Conservation (phyloP, 2,888 invertebrate species). For the Ectemnius continuus region DNA sequence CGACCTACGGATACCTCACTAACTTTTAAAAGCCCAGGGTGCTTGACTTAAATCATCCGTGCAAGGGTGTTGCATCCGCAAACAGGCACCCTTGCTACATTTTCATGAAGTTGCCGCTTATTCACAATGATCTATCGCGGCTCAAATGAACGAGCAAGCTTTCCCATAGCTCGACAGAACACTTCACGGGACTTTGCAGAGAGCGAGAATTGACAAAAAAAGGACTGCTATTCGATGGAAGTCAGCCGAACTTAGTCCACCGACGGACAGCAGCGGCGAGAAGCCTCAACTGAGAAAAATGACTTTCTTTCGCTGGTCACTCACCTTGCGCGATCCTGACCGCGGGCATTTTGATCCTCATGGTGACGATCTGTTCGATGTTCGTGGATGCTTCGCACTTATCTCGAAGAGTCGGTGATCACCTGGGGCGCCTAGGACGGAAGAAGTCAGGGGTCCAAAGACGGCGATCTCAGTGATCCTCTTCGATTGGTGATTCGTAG, state of each 20-base stretch:
- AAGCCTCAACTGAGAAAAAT: not conserved
- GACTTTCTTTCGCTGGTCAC: conserved; percentile 64
- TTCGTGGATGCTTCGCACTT: conserved; percentile 50
- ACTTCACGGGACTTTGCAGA: too few relatives aligned
- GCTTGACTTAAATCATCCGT: too few relatives aligned
- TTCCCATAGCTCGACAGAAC: too few relatives aligned
- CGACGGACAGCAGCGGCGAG: conserved; percentile 20
- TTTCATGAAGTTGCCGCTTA: too few relatives aligned
- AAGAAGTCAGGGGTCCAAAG: conserved; percentile 16
- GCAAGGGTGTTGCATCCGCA: too few relatives aligned
- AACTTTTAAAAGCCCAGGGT: too few relatives aligned
- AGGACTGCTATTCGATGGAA: not conserved
- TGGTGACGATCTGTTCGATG: conserved; percentile 81
- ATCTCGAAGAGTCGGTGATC: conserved; percentile 25
- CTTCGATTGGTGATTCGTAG: not conserved
- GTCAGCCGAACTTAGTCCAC: not conserved
- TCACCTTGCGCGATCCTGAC: conserved; percentile 98
- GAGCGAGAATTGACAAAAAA: not conserved
- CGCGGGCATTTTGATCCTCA: conserved; percentile 99
- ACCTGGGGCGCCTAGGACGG: conserved; percentile 50
- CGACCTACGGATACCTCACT: too few relatives aligned
- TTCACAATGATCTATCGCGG: too few relatives aligned
- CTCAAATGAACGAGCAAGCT: too few relatives aligned
- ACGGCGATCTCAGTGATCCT: not conserved
- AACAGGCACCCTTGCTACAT: too few relatives aligned